Evolutionary conservation across 2,113 vertebrate species (phyloP).

Genomic region (Grammomys dolichurus): DNA sequence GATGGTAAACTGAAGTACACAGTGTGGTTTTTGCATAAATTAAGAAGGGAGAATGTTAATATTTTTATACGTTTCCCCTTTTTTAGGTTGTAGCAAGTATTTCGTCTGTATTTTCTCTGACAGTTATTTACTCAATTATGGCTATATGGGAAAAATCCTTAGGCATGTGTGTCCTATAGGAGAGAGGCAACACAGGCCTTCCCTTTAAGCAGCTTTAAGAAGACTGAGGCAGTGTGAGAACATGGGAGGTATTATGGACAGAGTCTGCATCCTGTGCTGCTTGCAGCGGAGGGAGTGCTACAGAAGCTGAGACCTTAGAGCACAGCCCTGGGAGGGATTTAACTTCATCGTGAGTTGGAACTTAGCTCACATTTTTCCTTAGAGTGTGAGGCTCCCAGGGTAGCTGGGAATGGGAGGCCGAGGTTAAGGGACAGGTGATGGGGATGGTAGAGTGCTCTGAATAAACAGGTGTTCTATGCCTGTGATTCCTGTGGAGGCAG

Average conservation of each 20-base stretch:
- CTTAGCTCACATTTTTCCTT: not conserved
- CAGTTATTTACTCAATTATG: not conserved
- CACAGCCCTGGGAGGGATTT: not conserved
- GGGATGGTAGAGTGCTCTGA: not conserved
- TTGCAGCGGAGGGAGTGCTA: not conserved
- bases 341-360: not conserved
- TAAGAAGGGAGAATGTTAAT: not conserved
- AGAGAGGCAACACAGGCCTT: not conserved
- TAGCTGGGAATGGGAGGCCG: not conserved
- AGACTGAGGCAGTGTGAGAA: not conserved
- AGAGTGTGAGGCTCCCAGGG: not conserved
- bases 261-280: not conserved
- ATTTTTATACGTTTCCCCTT: not conserved
- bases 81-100: not conserved
- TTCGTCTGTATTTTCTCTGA: constrained; percentile 17
- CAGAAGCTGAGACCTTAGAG: not conserved
- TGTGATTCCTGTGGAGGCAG: not conserved
- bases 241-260: not conserved
- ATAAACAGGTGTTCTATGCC: not conserved
- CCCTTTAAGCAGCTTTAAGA: not conserved
- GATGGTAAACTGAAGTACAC: not conserved
- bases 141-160: not conserved
- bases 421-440: not conserved
- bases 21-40: not conserved
- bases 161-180: not conserved